Evolutionary conservation across 2,888 invertebrate species (phyloP).

Genomic region (Volucella inflata): DNA sequence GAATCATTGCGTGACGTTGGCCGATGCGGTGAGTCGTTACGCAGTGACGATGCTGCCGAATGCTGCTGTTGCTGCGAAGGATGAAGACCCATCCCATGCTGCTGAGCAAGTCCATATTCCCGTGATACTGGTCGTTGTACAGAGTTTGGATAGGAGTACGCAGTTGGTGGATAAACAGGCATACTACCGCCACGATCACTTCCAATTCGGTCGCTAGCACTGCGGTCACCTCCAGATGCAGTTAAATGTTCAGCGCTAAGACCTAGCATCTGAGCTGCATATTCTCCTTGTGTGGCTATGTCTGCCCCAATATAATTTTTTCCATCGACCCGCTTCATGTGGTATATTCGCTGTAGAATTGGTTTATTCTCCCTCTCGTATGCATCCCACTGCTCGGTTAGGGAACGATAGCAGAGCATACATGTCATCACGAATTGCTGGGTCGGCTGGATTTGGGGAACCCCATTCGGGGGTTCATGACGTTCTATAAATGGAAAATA

Average conservation of each 20-base stretch:
- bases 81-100: slow-evolving; percentile 66
- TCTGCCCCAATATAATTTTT: slow-evolving; percentile 95
- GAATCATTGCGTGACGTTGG: slow-evolving; percentile 81
- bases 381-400: slow-evolving; percentile 96
- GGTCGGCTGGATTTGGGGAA: slow-evolving; percentile 83
- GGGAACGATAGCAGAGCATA: slow-evolving; percentile 92
- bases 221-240: slow-evolving; percentile 59
- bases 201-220: slow-evolving; percentile 47
- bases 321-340: slow-evolving; percentile 95
- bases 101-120: slow-evolving; percentile 77
- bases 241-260: slow-evolving; percentile 86
- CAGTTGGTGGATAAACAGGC: slow-evolving; percentile 71
- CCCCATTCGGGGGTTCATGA: slow-evolving; percentile 92
- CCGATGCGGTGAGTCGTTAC: slow-evolving; percentile 79
- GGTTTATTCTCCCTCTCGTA: slow-evolving; percentile 94
- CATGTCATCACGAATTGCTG: slow-evolving; percentile 89
- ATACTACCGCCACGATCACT: slow-evolving; percentile 46
- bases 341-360: slow-evolving; percentile 94
- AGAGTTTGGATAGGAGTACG: slow-evolving; percentile 76
- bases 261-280: slow-evolving; percentile 94
- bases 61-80: slow-evolving; percentile 71
- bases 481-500: slow-evolving; percentile 96
- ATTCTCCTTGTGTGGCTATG: slow-evolving; percentile 95
- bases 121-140: slow-evolving; percentile 77
- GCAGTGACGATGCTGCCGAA: slow-evolving; percentile 69